Conservation (phyloP, 2,888 invertebrate genomes). For the Agriotes lineatus region DNA sequence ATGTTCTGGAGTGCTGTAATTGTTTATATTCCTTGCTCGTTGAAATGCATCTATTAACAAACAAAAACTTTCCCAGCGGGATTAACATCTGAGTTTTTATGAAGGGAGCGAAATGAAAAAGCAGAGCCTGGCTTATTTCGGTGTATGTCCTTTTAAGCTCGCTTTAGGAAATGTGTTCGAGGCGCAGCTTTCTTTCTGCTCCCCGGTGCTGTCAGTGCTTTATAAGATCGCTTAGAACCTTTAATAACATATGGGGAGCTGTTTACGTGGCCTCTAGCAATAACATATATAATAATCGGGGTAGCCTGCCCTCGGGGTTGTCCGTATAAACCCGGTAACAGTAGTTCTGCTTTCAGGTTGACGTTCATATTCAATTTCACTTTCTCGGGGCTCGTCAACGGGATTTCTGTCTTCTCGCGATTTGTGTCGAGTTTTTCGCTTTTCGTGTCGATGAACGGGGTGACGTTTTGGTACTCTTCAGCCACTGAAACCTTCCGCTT, state of each 20-base stretch:
- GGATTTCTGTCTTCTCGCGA: conserved; percentile 16
- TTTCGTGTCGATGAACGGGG: conserved; percentile 2
- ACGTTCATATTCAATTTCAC: conserved; percentile 19
- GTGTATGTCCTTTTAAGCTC: conserved; percentile 1
- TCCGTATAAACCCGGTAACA: conserved; percentile 16
- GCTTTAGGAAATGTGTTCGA: conserved; percentile 1
- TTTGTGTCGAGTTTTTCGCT: conserved; percentile 13
- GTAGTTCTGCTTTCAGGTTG: conserved; percentile 10
- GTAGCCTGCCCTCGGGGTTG: conserved; percentile 7
- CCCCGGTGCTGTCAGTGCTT: neutral
- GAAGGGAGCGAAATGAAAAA: conserved; percentile 1
- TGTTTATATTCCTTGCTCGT: too few species aligned
- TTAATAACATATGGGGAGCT: conserved; percentile 12
- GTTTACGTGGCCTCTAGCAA: conserved; percentile 16
- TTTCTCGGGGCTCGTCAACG: conserved; percentile 9
- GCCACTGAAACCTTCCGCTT: neutral
- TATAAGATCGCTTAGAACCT: conserved; percentile 2
- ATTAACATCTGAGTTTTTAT: conserved; percentile 3
- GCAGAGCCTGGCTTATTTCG: neutral
- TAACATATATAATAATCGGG: conserved; percentile 10
- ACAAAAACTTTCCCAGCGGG: neutral
- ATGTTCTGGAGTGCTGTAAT: too few species aligned
- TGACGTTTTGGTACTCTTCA: neutral
- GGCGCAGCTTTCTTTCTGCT: neutral
- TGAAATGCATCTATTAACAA: neutral